A percentile compares a stretch with the other conserved stretches of the same genome.
These are phyloP conservation scores for Augiades crinisus DNA, from an alignment of 2,888 invertebrate genomes.

Conservation along the genomic window DNA sequence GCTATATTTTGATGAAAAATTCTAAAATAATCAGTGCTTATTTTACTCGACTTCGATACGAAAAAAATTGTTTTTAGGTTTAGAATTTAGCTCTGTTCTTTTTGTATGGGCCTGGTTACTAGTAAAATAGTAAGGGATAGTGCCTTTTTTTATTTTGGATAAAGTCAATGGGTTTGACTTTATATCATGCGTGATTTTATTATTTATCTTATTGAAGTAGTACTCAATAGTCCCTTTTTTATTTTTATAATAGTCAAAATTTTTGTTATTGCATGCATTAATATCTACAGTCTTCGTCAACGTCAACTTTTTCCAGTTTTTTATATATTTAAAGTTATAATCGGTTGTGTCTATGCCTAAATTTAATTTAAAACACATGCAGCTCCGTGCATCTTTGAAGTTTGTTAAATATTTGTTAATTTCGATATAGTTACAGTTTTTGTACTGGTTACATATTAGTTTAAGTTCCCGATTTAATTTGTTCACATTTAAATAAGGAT, in stretches of 20 bases:
- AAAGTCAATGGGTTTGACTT: no score
- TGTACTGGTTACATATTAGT: not conserved
- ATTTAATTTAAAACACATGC: not conserved
- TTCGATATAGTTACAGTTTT: not conserved
- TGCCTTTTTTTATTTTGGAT: constrained; percentile 1
- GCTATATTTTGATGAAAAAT: constrained; percentile 29
- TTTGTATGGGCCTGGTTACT: no score
- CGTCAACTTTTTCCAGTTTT: not conserved
- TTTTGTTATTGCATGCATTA: not conserved
- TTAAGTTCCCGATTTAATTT: not conserved
- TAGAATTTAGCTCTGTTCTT: no score
- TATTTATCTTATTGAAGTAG: not conserved
- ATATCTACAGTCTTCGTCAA: not conserved
- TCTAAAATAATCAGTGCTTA: not conserved
- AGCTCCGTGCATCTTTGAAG: no score
- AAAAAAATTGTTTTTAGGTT: no score
- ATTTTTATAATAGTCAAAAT: not conserved
- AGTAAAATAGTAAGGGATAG: constrained; percentile 2
- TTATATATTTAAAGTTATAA: not conserved
- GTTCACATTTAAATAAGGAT: not conserved
- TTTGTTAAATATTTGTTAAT: no score
- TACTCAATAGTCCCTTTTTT: not conserved
- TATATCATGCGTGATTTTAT: no score
- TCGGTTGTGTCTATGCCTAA: not conserved
- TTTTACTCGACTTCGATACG: not conserved